Evolutionary conservation across 2,888 invertebrate genomes (phyloP), one percentile per base, ranked within the genome.

Genomic region (Parelbella ahira): DNA sequence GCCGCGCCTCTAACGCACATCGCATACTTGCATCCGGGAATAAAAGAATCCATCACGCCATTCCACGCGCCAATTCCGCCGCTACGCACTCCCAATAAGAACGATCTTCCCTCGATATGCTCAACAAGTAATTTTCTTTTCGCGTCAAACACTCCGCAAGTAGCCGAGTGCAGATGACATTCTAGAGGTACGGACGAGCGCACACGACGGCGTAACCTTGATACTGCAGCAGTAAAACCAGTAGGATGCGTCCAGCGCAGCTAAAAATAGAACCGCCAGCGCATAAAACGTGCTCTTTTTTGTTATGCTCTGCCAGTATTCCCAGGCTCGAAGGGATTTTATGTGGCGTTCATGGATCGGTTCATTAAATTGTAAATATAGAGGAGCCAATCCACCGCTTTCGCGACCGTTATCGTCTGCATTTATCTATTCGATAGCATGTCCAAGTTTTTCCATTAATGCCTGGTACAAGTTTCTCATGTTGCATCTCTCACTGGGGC

Each of bases 241-340:
- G 78, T 80, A 74, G 82, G 80, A 82, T 75, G 78, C 76, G 72
- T 68, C 76, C 74, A 69, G 65, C 62, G 65, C 66, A 58, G 72
- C 80, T 86, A 84, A 65, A 83, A 79, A 84, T 84, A 86, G 81
- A 71, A 55, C 51, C 59, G 67, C 54, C 70, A 60, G 62, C 66
- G 75, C 71, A 74, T 77, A 70, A 75, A 78, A 76, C 76, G 71
- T 69, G 58, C 51, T 67, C 70, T 80, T 80, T 36, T 82, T 79
- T 74, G 64, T 65, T 63, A 53, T 60, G 67, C 68, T 68, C 67
- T 66, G 70, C 62, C 67, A 61, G 68, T 48, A 48, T 80, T 78
- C 78, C 79, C 77, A 74, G 71, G 72, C 68, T 66, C 59, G 62
- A 48, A 63, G 60, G 65, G 70, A 71, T 68, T 70, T 72, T 72